Conservation (phyloP, 2,113 vertebrate genomes). For the Gymnorhina tibicen region DNA sequence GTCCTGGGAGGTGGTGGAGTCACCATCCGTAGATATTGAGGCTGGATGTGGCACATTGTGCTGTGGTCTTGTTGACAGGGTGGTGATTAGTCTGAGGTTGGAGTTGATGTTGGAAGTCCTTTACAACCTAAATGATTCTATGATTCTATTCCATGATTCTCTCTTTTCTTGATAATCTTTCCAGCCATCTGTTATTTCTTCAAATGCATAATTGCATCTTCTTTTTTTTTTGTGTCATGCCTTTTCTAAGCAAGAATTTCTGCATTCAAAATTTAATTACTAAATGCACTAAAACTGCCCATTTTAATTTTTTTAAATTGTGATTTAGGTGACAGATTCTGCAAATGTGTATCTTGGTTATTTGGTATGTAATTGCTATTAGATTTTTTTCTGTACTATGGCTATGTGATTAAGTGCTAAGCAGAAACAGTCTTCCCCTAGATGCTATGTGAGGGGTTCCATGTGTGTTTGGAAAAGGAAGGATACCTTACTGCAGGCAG, state of each 20-base stretch:
- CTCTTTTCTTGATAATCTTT: neutral
- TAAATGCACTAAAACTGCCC: neutral
- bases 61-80: neutral
- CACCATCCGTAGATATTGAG: no score
- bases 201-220: neutral
- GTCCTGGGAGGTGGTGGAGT: neutral
- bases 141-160: neutral
- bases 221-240: neutral
- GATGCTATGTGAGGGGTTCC: neutral
- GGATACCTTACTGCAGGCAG: neutral
- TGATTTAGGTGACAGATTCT: neutral
- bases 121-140: neutral
- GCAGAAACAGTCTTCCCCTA: neutral
- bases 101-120: neutral
- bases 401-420: neutral
- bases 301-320: no score
- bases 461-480: neutral
- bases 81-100: neutral
- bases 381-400: neutral
- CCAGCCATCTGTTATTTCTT: neutral
- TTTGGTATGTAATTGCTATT: neutral
- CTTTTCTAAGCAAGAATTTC: neutral
- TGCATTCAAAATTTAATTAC: neutral
- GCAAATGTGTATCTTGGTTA: neutral
- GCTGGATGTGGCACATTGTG: neutral